Conservation (phyloP, 1,140 invertebrate species). For the Ips nitidus region DNA sequence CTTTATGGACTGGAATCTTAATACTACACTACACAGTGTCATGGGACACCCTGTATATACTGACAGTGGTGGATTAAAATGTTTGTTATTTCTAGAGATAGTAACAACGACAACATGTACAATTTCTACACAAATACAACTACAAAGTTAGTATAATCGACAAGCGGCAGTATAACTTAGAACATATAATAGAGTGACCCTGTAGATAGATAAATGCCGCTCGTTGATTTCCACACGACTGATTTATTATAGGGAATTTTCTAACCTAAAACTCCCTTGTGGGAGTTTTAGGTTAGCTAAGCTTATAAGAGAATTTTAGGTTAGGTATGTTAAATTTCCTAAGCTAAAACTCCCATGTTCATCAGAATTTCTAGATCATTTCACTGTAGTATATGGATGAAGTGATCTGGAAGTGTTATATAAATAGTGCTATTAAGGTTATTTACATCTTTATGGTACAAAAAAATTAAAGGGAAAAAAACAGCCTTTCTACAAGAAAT, state of each 20-base stretch:
- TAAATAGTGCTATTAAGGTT: no score
- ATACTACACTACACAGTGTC: background rate
- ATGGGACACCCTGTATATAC: background rate
- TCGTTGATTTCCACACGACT: slow-evolving; percentile 35
- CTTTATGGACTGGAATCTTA: background rate
- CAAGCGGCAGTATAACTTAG: slow-evolving; percentile 28
- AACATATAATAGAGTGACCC: slow-evolving; percentile 50
- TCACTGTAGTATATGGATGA: no score
- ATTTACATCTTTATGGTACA: no score
- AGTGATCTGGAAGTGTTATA: no score
- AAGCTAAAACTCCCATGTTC: no score
- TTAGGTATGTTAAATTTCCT: no score
- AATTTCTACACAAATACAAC: slow-evolving; percentile 43
- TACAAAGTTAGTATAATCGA: slow-evolving; percentile 19
- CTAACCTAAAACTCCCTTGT: background rate
- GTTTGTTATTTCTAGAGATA: slow-evolving; percentile 40
- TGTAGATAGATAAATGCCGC: slow-evolving; percentile 51
- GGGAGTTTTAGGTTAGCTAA: no score
- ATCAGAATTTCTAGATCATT: no score
- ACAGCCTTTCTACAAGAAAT: no score
- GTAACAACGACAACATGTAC: slow-evolving; percentile 39
- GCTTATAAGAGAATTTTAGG: no score
- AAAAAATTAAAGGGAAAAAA: no score
- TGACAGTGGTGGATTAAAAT: slow-evolving; percentile 3
- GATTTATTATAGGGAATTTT: background rate